Base-by-base conservation (phyloP, 2,888 invertebrate genomes). In the Xylophagus ater region DNA sequence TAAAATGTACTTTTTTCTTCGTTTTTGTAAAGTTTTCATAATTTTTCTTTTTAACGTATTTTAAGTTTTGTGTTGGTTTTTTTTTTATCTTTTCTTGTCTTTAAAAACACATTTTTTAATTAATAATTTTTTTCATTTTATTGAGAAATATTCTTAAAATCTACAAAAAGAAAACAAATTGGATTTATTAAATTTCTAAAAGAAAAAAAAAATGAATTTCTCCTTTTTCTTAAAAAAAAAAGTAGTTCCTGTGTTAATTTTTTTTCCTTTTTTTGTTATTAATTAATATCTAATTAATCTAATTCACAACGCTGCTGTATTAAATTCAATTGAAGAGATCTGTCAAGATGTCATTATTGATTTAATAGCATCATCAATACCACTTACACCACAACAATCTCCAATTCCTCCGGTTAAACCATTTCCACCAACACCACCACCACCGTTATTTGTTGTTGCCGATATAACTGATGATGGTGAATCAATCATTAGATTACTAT, bases 301-400 rank as follows among this genome's bases (percentile, higher is more conserved):
- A 23, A 31, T 39, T 44, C 39, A 47, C 38, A 45, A 43, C 26
- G 47, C 44, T 34, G 44, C 44, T 28, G 49, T 45, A 37, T 46
- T 44, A 36, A 49, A 46, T 42, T 47, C 48, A 37, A 47, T 47
- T 10, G 38, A 21, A 20, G 44, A 44, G 46, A 46, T 42, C 44
- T 59, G 66, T 67, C 67, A 67, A 55, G 66, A 67, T 35, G 65
- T 65, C 54, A 70, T 62, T 48, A 72, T 72, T 42, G 71, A 71
- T 47, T 70, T 67, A 23, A 71, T 69, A 20, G 71, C 68, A 51
- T 70, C 69, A 46, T 71, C 71, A 29, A 70, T 55, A 36, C 58
- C 57, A 32, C 60, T 49, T 47, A 69, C 69, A 50, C 63, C 64
- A 42, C 57, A 60, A 39, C 62, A 63, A 47, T 62, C 64, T 20